A percentile compares a stretch with the other conserved stretches of the same genome.
These are phyloP conservation scores for Ruditapes philippinarum DNA, from an alignment of 1,140 invertebrate species.

Conservation along the genomic window DNA sequence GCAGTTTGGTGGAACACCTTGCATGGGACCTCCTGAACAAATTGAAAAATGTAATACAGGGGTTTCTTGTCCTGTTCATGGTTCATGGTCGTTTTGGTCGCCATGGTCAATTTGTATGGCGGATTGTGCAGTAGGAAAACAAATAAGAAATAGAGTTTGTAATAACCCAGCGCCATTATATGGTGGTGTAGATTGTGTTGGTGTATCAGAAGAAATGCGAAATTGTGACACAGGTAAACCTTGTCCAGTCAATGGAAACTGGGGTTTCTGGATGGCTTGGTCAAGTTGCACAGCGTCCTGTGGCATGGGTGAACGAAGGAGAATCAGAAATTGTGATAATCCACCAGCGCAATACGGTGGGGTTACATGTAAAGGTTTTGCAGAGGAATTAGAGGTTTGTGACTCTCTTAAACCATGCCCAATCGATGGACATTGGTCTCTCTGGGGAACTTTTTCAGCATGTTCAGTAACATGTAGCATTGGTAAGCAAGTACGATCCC, in stretches of 20 bases:
- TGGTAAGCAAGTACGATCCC: conserved; percentile 50
- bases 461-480: conserved; percentile 72
- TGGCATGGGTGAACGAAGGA: conserved; percentile 70
- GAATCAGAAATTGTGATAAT: conserved; percentile 68
- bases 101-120: conserved; percentile 83
- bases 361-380: conserved; percentile 44
- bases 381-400: conserved; percentile 72
- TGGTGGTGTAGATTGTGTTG: conserved; percentile 76
- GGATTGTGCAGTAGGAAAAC: conserved; percentile 81
- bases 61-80: conserved; percentile 66
- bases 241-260: conserved; percentile 85
- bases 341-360: conserved; percentile 36
- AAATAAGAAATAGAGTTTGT: conserved; percentile 76
- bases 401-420: conserved; percentile 60
- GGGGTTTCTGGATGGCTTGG: conserved; percentile 74
- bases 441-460: conserved; percentile 65
- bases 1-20: conserved; percentile 61
- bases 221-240: conserved; percentile 67
- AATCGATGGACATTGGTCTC: conserved; percentile 73
- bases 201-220: conserved; percentile 61
- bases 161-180: conserved; percentile 77
- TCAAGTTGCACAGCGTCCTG: conserved; percentile 74
- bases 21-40: conserved; percentile 59
- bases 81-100: conserved; percentile 85
- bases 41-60: conserved; percentile 47